Base-by-base conservation (phyloP, 2,888 invertebrate genomes). In the Agrenia bidenticulata region DNA sequence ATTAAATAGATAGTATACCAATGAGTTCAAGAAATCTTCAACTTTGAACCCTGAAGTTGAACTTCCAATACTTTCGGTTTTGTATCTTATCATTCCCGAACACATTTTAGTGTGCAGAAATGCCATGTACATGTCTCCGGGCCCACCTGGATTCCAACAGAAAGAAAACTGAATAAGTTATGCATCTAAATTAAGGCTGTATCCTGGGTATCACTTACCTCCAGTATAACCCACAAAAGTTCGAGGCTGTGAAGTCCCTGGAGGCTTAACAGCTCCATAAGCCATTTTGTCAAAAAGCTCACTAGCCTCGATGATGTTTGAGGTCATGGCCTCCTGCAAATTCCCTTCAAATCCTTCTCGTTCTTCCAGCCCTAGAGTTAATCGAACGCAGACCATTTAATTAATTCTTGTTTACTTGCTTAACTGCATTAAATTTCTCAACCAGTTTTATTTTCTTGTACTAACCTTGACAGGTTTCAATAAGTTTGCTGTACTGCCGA, bases 401-500 rank as follows among this genome's bases (percentile, higher is more conserved):
- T 45, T n/a, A 45, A 17, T 15, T 11, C 15, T 45, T 9, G 19
- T 45, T 45, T 5, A 45, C 45, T 5, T 32, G 32, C 11, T n/a
- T 19, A 45, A 45, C 45, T 4, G 5, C 45, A 15, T 15, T 45
- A 45, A 39, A 39, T 39, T 7, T 45, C 15, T 39, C 39, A 39
- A 39, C 45, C 19, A 45, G n/a, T 21, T n/a, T n/a, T n/a, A n/a
- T n/a, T n/a, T n/a, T n/a, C n/a, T n/a, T 32, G 11, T 17, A 19
- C 39, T 26, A 53, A 71, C 71, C 62, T 64, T 67, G 69, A 62
- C 67, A 67, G 13, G 21, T 59, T 19, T 72, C 66, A 37, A 72
- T 69, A 5, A 72, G 51, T 32, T 55, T 45, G 37, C 39, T 62
- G 55, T 66, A 69, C 41, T 61, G 45, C 26, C 42, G 26, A 1